Base-by-base conservation (phyloP, 2,113 vertebrate species). In the Gambusia affinis region DNA sequence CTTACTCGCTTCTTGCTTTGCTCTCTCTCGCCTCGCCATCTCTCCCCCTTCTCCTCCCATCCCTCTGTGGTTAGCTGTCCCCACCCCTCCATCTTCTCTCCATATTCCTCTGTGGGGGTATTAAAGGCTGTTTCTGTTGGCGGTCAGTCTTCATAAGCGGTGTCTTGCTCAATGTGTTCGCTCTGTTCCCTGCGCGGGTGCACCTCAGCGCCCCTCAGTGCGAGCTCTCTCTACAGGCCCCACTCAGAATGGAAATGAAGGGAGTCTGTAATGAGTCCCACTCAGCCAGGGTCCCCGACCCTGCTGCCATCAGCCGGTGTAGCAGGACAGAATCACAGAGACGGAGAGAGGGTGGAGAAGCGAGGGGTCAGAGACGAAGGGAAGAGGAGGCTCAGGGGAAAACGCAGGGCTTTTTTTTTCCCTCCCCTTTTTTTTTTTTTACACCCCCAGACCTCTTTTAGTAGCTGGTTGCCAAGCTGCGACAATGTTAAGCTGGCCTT, bases 181-280 rank as follows among this genome's bases (percentile, higher is more conserved):
- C 89, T 92, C 87, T 71, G 82, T 87, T 91, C 91, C 87, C 88
- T 74, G 80, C 86, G 88, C 73, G 86, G 86, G 86, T 87, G 88
- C 90, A 88, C 87, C 89, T 90, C 90, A 73, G 82, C 86, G 90
- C 89, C 91, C 91, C 35, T 42, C 10, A 73, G 87, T 92, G 85
- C 60, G 79, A 80, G 28, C 82, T 81, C 80, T 88, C 86, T 85
- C 90, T 88, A 81, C 85, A 91, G 84, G 88, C 88, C 90, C 88
- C 92, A 93, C 93, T 93, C 89, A 87, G 93, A 93, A 94, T 92
- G 92, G 93, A 94, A 94, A 95, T 94, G 92, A 93, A 94, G 93
- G 91, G 91, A 94, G 92, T 93, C 87, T 90, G 92, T 94, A 94
- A 93, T 93, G 94, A 94, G 88, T 93, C 88, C 83, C 91, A 93